Base-by-base conservation (phyloP, 2,113 vertebrate species). In the Dermatemys mawii region DNA sequence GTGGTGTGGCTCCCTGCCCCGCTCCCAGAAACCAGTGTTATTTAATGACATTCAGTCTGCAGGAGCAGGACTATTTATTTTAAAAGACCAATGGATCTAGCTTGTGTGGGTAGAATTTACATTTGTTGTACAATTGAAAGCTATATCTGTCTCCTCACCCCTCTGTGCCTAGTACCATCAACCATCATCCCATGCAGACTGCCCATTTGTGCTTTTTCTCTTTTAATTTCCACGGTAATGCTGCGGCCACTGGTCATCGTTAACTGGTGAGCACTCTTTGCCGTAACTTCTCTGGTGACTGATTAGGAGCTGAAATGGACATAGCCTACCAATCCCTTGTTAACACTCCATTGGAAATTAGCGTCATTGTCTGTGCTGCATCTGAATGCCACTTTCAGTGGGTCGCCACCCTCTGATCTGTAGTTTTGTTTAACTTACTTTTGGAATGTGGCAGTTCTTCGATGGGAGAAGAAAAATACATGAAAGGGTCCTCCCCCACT, bases 301-400 rank as follows among this genome's bases (percentile, higher is more conserved):
- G 57, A 84, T 97, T 96, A 94, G 81, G 49, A 89, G 67, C 70
- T 54, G 54, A 67, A 67, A n/a, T 32, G 85, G 84, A 79, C 81
- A 83, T 86, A 85, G 44, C 78, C 86, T 60, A 27, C 81, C 81
- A 76, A 60, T 78, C 89, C 54, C 19, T 63, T 88, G 38, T 76
- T 82, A 73, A 75, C 38, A 76, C 29, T 11, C 27, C 29, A 83
- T 22, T 78, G 63, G 55, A 90, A 88, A 91, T 84, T 44, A 29
- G 55, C 54, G 19, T 83, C n/a, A 49, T 79, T 5, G 35, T 55
- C 48, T 81, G 27, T 78, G 44, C 63, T 86, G 60, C 54, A 5
- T 17, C 49, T 32, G 38, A 83, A 17, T 0, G 0, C 24, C 67
- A 5, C 57, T 90, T 2, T 93, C 19, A 38, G 27, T 32, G 1